Percentiles rank a stretch among this genome's conserved stretches.
phyloP scores from a whole-genome alignment of 2,797 vertebrate genomes.

The Nannoperca australis region DNA sequence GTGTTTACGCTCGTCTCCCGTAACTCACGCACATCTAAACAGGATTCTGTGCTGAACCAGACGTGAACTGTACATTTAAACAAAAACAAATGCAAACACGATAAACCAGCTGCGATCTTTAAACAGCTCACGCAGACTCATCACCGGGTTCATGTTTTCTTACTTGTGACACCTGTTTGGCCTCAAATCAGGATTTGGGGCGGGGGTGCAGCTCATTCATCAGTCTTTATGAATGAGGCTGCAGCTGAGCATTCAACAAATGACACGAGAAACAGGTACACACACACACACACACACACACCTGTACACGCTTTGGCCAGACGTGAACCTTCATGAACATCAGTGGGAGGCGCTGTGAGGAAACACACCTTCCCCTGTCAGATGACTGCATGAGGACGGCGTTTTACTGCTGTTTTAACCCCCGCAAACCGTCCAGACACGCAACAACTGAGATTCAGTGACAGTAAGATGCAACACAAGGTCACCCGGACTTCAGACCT shows the following conservation, averaged over 20 bases:
- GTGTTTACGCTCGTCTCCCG: slow-evolving; percentile 4
- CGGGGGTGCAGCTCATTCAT: slow-evolving; percentile 52
- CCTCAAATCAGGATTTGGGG: slow-evolving; percentile 19
- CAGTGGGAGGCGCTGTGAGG: not conserved
- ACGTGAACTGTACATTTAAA: slow-evolving; percentile 26
- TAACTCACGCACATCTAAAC: slow-evolving; percentile 32
- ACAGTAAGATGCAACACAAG: slow-evolving; percentile 59
- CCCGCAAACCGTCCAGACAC: not conserved
- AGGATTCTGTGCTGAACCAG: slow-evolving; percentile 11
- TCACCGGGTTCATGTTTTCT: not conserved
- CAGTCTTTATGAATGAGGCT: slow-evolving; percentile 55
- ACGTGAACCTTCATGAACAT: slow-evolving; percentile 3
- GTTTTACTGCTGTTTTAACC: not conserved
- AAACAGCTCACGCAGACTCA: slow-evolving; percentile 2
- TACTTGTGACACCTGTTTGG: slow-evolving; percentile 29
- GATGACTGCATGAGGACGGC: not conserved
- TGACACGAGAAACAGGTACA: not conserved
- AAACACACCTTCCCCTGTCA: slow-evolving; percentile 9
- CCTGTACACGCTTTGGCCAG: not conserved
- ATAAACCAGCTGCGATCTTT: slow-evolving; percentile 1
- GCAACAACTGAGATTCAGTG: slow-evolving; percentile 41
- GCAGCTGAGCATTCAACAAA: slow-evolving; percentile 62
- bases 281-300: slow-evolving; percentile 17
- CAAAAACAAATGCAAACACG: not conserved
- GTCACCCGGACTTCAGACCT: slow-evolving; percentile 46